phyloP scores from a whole-genome alignment of 2,888 invertebrate species.

The Pristionchus arcanus region DNA sequence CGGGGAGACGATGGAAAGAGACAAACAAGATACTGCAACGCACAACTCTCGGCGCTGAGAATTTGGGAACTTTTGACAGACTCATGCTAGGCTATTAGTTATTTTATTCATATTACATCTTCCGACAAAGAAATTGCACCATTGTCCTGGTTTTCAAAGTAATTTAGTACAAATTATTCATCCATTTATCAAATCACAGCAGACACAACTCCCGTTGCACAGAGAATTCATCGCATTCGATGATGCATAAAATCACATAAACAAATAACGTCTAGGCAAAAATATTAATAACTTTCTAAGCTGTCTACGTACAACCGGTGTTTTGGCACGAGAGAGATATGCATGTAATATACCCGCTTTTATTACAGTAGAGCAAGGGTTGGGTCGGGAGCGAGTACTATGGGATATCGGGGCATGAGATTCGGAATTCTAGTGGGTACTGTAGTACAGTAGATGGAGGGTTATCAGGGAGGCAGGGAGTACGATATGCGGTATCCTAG shows the following conservation, averaged over 20 bases:
- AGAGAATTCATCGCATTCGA: not conserved
- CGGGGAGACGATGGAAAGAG: too few relatives aligned
- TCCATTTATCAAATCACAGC: slow-evolving; percentile 6
- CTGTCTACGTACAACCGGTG: slow-evolving; percentile 9
- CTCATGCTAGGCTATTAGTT: too few relatives aligned
- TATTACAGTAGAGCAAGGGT: not conserved
- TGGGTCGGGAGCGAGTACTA: not conserved
- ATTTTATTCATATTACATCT: too few relatives aligned
- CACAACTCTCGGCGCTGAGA: too few relatives aligned
- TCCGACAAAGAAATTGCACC: too few relatives aligned
- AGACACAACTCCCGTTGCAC: not conserved
- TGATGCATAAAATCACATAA: not conserved
- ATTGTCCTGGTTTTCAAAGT: too few relatives aligned
- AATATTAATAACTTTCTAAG: not conserved
- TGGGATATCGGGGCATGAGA: not conserved
- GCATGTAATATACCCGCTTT: not conserved
- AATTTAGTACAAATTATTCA: not conserved
- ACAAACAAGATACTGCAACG: too few relatives aligned
- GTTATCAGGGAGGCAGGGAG: not conserved
- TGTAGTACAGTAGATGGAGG: too few relatives aligned
- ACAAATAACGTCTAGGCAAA: not conserved
- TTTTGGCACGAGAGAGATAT: slow-evolving; percentile 22
- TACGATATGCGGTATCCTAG: slow-evolving; percentile 1
- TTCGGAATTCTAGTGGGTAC: not conserved
- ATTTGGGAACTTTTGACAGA: too few relatives aligned